Evolutionary conservation across 2,797 vertebrate species (phyloP).

Genomic region (Microhierax caerulescens): DNA sequence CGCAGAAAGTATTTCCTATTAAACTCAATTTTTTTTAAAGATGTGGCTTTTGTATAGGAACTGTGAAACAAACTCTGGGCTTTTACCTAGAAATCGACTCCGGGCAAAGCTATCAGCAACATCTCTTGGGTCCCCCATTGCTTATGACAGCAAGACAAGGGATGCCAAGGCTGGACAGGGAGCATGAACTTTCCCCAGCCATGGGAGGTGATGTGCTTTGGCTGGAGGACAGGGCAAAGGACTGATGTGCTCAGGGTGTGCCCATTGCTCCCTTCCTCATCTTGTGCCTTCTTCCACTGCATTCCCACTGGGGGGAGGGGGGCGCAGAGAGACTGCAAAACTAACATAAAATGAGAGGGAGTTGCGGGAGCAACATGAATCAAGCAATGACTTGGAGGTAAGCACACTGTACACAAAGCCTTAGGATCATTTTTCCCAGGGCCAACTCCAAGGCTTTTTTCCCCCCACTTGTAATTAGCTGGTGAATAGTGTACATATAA

Average conservation of each 20-base stretch:
- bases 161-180: constrained; percentile 8
- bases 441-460: not conserved
- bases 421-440: not conserved
- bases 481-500: not conserved
- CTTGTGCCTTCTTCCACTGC: not conserved
- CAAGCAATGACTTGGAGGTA: not conserved
- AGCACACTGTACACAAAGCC: not conserved
- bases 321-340: not conserved
- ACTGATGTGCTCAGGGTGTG: not conserved
- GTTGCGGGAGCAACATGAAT: not conserved
- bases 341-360: not conserved
- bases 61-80: not conserved
- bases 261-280: not conserved
- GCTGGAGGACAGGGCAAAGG: not conserved
- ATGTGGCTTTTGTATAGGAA: not conserved
- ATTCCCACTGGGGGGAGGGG: not conserved
- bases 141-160: not conserved
- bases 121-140: not conserved
- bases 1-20: not conserved
- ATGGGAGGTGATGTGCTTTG: not conserved
- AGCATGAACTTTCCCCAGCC: not conserved
- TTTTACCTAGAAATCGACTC: not conserved
- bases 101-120: not conserved
- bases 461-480: not conserved
- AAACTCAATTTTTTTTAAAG: rapidly evolving